Conservation (phyloP, 1,140 invertebrate species). For the Nautilus pompilius region DNA sequence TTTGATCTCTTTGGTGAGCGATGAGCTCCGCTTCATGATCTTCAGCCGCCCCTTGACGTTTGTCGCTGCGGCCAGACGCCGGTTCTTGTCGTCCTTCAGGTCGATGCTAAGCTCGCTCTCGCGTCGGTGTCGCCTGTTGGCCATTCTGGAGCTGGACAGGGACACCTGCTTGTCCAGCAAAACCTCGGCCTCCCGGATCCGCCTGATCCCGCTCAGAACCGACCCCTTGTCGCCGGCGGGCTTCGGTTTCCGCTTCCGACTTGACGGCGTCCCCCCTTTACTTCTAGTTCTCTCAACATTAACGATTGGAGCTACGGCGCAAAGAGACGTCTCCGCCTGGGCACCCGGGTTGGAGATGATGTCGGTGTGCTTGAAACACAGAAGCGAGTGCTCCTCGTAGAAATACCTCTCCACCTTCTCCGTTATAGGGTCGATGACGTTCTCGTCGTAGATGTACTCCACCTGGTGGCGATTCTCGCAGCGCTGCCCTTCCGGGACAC, state of each 20-base stretch:
- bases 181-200: conserved; percentile 26
- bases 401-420: conserved; percentile 45
- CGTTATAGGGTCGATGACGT: conserved; percentile 43
- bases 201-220: conserved; percentile 23
- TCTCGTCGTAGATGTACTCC: conserved; percentile 49
- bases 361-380: conserved; percentile 10
- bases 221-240: conserved; percentile 18
- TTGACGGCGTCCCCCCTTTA: not conserved
- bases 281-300: not conserved
- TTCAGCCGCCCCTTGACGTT: conserved; percentile 33
- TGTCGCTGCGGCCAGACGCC: conserved; percentile 25
- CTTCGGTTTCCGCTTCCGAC: not conserved
- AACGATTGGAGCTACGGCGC: not conserved
- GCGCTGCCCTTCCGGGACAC: not conserved
- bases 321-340: not conserved
- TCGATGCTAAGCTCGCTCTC: not conserved
- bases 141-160: not conserved
- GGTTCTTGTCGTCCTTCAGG: conserved; percentile 8
- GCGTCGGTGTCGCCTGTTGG: not conserved
- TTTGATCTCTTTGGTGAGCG: conserved; percentile 63
- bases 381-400: conserved; percentile 36
- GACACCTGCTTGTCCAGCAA: conserved; percentile 27
- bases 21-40: conserved; percentile 38
- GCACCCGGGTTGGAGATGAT: conserved; percentile 1
- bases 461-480: conserved; percentile 13